Percentiles rank a stretch among this genome's conserved stretches.
phyloP scores from a whole-genome alignment of 1,140 invertebrate species.

The Drosophila pandora region DNA sequence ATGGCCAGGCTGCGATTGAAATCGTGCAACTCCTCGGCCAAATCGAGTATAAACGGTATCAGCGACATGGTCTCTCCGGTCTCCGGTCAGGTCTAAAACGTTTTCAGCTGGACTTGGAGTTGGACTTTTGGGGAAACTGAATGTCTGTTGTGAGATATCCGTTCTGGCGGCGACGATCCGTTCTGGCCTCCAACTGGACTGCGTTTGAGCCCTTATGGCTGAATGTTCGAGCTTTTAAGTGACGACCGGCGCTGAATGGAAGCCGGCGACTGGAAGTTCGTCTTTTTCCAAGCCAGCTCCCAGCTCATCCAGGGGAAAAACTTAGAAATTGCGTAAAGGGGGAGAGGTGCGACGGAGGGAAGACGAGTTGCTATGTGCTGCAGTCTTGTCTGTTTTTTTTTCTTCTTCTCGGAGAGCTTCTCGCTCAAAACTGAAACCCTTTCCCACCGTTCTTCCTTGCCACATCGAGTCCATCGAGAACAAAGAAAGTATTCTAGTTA shows the following conservation, averaged over 20 bases:
- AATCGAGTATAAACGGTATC: constrained; percentile 80
- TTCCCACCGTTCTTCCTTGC: constrained; percentile 30
- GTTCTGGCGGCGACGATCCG: constrained; percentile 65
- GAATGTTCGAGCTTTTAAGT: constrained; percentile 79
- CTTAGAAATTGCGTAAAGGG: constrained; percentile 15
- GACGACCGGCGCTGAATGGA: constrained; percentile 82
- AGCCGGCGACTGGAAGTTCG: constrained; percentile 56
- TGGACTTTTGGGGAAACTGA: background rate
- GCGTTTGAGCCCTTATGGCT: constrained; percentile 78
- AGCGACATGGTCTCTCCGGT: constrained; percentile 60
- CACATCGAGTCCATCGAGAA: constrained; percentile 29
- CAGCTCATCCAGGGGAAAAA: constrained; percentile 16
- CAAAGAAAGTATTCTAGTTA: constrained; percentile 74
- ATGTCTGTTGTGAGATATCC: background rate
- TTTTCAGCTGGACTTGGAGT: constrained; percentile 1
- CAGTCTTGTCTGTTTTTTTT: background rate
- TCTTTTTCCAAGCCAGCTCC: constrained; percentile 34
- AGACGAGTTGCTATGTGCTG: background rate
- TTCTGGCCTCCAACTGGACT: constrained; percentile 78
- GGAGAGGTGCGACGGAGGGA: background rate
- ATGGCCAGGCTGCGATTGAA: constrained; percentile 72
- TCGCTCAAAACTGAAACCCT: background rate
- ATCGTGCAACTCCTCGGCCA: constrained; percentile 81
- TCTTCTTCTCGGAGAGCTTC: no score
- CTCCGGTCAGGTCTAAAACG: background rate